phyloP scores from a whole-genome alignment of 2,113 vertebrate species.

The Regulus satrapa region DNA sequence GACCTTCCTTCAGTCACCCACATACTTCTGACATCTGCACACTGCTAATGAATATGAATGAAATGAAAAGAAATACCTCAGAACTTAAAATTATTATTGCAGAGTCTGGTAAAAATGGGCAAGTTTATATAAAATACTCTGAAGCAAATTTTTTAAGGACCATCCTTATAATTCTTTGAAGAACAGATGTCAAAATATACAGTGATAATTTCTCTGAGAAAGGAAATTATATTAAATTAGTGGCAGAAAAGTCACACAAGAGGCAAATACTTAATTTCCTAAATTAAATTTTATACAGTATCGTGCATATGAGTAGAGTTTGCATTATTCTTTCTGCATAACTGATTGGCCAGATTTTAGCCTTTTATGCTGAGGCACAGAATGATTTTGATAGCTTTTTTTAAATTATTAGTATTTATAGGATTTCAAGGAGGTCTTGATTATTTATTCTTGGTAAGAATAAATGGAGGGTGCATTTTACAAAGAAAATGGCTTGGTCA shows the following conservation, averaged over 20 bases:
- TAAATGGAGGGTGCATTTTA: not conserved
- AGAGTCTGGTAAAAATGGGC: not conserved
- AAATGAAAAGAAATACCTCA: not conserved
- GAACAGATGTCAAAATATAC: conserved; percentile 3
- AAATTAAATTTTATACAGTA: conserved; percentile 39
- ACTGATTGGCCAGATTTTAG: not conserved
- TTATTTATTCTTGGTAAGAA: too few relatives aligned
- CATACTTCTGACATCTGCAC: not conserved
- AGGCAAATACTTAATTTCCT: conserved; percentile 19
- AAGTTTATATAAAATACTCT: conserved; percentile 11
- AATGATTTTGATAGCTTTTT: not conserved
- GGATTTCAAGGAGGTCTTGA: not conserved
- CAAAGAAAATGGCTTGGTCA: not conserved
- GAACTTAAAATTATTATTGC: conserved; percentile 28
- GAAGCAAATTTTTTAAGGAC: not conserved
- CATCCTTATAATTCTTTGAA: not conserved
- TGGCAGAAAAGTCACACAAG: not conserved
- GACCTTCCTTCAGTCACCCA: not conserved
- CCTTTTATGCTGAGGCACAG: not conserved
- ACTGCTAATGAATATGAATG: conserved; percentile 42
- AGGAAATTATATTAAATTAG: conserved; percentile 22
- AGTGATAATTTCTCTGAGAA: conserved; percentile 7
- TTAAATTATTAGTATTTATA: not conserved
- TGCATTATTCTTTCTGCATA: conserved; percentile 27
- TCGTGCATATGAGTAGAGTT: not conserved